phyloP scores from a whole-genome alignment of 2,113 vertebrate species.

The Anser cygnoides region DNA sequence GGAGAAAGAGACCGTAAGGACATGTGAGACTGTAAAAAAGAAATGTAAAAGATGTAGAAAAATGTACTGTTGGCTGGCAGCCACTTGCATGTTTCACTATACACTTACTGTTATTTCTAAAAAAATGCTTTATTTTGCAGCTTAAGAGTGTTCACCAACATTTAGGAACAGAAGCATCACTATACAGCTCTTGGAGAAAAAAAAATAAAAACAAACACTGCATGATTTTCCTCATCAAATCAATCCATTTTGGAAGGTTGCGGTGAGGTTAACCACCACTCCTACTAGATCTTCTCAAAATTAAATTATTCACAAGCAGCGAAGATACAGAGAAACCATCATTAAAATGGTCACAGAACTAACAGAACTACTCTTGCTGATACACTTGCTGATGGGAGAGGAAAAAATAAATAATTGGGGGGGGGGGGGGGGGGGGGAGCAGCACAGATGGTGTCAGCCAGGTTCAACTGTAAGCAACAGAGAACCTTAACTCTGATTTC shows the following conservation, averaged over 20 bases:
- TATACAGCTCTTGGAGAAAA: neutral
- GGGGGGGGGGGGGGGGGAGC: rapidly evolving
- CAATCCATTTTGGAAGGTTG: neutral
- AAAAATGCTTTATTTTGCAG: neutral
- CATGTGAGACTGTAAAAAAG: neutral
- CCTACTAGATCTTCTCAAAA: neutral
- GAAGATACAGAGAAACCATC: neutral
- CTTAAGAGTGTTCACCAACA: neutral
- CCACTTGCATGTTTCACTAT: neutral
- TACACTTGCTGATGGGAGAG: neutral
- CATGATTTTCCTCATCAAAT: neutral
- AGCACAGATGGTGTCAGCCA: neutral
- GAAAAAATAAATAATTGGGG: neutral
- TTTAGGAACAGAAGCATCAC: neutral
- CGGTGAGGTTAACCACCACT: neutral
- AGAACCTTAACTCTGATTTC: neutral
- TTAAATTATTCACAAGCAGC: neutral
- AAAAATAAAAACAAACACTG: neutral
- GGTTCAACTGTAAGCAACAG: neutral
- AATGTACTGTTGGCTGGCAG: neutral
- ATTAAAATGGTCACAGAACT: neutral
- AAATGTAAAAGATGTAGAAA: neutral
- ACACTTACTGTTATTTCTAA: neutral
- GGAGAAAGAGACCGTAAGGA: neutral
- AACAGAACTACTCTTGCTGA: neutral